Percentiles rank a stretch among this genome's conserved stretches.
Evolutionary conservation across 2,888 invertebrate genomes (phyloP).

Genomic region (Trissolcus brochymenae): DNA sequence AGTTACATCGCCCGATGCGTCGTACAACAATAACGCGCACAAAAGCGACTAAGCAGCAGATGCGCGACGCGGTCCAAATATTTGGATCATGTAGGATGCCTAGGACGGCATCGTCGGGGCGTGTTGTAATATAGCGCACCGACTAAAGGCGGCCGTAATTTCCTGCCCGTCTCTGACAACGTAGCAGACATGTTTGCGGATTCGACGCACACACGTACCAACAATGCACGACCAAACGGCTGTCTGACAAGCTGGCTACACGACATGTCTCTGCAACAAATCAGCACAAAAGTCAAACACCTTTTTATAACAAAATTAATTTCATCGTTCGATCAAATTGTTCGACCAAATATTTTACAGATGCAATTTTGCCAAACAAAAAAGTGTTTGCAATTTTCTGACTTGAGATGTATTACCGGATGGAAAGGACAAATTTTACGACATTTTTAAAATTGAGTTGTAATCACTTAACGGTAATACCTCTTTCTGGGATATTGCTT

Average conservation of each 20-base stretch:
- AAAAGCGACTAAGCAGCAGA: slow-evolving; percentile 34
- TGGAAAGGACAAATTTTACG: too few species aligned
- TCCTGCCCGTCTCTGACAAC: slow-evolving; percentile 75
- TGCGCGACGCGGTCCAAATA: slow-evolving; percentile 32
- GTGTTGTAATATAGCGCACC: slow-evolving; percentile 67
- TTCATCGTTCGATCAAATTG: too few species aligned
- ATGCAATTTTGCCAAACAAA: too few species aligned
- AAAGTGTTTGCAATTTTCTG: too few species aligned
- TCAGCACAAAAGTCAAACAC: too few species aligned
- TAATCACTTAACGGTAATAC: too few species aligned
- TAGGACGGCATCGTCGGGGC: slow-evolving; percentile 17
- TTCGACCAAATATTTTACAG: too few species aligned
- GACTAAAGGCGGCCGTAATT: slow-evolving; percentile 76
- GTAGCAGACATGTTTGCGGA: slow-evolving; percentile 75
- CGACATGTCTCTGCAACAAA: too few species aligned
- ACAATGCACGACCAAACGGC: slow-evolving; percentile 62
- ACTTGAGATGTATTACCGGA: too few species aligned
- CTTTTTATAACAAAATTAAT: too few species aligned
- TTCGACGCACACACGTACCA: slow-evolving; percentile 68
- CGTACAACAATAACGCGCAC: slow-evolving; percentile 25
- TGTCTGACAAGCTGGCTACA: slow-evolving; percentile 36
- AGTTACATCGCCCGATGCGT: slow-evolving; percentile 36
- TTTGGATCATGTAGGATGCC: slow-evolving; percentile 35
- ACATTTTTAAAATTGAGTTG: neutral
- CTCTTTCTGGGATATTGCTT: slow-evolving; percentile 25